Evolutionary conservation across 2,113 vertebrate species (phyloP), one percentile per base, ranked within the genome.

Genomic region (Corynorhinus townsendii): DNA sequence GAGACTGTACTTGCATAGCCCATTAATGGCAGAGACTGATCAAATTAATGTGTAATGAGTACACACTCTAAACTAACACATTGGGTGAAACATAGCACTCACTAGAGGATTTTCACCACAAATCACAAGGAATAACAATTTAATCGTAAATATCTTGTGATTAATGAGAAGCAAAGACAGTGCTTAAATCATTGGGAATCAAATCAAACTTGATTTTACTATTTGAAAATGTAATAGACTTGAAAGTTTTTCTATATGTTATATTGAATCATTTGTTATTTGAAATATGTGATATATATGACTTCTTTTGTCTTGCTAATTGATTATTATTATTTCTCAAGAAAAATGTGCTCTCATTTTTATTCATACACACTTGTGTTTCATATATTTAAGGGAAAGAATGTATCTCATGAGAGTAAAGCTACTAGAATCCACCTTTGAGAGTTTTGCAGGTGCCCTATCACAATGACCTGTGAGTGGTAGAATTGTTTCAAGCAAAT

Each of bases 301-400:
- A 49, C 54, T 22, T 11, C 47, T 52, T 96, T 89, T 86, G 9
- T 69, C 59, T 69, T 92, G 68, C 17, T 69, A 81, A 33, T 69
- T 94, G 43, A 62, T 45, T 90, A 30, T 28, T 86, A 19, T 49
- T 91, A 81, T 69, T 88, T 96, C 89, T 95, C 17, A 86, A 62
- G 56, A 68, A 79, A 96, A 93, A 85, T 11, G 4, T 59, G 15
- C 28, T 91, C 15, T 89, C 3, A 76, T 84, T 93, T 93, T 66
- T 30, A 71, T 4, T 68, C 54, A 75, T 47, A 22, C 2, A 68
- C 28, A 17, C 1, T 11, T 68, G 8, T n/a, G 30, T 92, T 64
- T 16, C 5, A 2, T 83, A 20, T 91, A 22, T 77, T 66, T 73
- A 49, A 92, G 28, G 71, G 10, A 5, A 82, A 89, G 10, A 91